Conservation (phyloP, 1,140 invertebrate genomes). For the Zaprionus ghesquierei region DNA sequence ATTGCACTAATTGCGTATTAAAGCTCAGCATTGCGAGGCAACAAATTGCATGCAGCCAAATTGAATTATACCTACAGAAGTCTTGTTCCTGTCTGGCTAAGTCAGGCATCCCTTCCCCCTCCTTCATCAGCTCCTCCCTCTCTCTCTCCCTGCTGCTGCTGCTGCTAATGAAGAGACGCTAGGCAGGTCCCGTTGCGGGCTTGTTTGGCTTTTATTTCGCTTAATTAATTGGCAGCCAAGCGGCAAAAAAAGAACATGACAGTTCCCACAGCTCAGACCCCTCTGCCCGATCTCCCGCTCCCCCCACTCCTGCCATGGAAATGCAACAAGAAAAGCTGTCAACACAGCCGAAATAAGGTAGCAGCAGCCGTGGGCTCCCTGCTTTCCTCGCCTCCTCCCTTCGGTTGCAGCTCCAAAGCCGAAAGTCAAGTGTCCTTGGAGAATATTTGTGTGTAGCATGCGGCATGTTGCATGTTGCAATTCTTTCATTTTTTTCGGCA, state of each 20-base stretch:
- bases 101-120: constrained; percentile 5
- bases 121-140: background rate
- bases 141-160: background rate
- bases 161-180: constrained; percentile 65
- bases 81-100: constrained; percentile 3
- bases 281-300: background rate
- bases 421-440: constrained; percentile 77
- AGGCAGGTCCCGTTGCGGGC: constrained; percentile 32
- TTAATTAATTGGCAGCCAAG: constrained; percentile 80
- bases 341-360: constrained; percentile 46
- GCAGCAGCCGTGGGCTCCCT: background rate
- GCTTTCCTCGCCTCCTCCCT: background rate
- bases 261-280: background rate
- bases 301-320: background rate
- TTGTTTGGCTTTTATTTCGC: constrained; percentile 78
- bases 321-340: constrained; percentile 59
- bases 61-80: constrained; percentile 56
- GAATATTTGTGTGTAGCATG: constrained; percentile 54
- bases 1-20: constrained; percentile 80
- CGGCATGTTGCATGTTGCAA: constrained; percentile 66
- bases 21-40: constrained; percentile 62
- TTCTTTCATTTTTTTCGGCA: constrained; percentile 79
- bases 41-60: constrained; percentile 68
- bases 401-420: constrained; percentile 44
- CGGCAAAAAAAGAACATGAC: constrained; percentile 42